Evolutionary conservation across 1,140 invertebrate genomes (phyloP).

Genomic region (Tribolium castaneum): DNA sequence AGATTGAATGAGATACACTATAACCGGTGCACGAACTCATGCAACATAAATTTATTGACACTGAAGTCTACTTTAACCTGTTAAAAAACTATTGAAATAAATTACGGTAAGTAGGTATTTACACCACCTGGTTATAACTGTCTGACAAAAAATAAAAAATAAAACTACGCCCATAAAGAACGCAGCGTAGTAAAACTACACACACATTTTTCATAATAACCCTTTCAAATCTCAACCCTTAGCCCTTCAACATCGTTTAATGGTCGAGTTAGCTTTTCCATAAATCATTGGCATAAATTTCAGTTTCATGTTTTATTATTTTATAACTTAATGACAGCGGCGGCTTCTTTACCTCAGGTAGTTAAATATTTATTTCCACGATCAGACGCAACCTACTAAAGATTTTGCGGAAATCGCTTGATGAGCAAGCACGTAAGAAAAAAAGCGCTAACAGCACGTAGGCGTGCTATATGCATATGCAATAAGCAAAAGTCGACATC

Average conservation of each 20-base stretch:
- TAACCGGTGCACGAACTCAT: no score
- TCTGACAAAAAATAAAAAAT: no score
- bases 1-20: no score
- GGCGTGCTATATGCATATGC: conserved; percentile 49
- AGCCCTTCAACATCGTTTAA: neutral
- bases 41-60: no score
- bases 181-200: no score
- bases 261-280: neutral
- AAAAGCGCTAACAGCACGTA: conserved; percentile 41
- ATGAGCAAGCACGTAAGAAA: neutral
- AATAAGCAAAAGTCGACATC: conserved; percentile 50
- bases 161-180: no score
- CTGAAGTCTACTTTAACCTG: no score
- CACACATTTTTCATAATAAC: neutral
- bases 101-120: no score
- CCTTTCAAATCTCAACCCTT: neutral
- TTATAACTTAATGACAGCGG: conserved; percentile 33
- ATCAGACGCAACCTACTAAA: neutral
- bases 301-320: conserved; percentile 23
- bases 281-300: conserved; percentile 9
- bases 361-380: conserved; percentile 30
- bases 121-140: no score
- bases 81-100: no score
- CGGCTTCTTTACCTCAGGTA: conserved; percentile 22
- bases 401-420: conserved; percentile 18